A percentile compares a stretch with the other conserved stretches of the same genome.
phyloP scores from a whole-genome alignment of 1,140 invertebrate species.

The Lutraria rhynchaena region DNA sequence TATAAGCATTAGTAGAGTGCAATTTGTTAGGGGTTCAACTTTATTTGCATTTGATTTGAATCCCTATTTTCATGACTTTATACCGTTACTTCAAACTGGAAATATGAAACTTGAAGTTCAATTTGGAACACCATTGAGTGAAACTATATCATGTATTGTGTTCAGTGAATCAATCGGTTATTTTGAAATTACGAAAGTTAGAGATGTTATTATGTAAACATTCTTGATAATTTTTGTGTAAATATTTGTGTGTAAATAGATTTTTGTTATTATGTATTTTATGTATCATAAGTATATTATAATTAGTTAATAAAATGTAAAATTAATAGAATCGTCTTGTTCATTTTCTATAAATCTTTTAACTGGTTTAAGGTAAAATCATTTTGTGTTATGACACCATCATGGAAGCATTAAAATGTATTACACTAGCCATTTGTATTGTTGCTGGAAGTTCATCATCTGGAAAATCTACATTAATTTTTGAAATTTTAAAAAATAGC shows the following conservation, averaged over 20 bases:
- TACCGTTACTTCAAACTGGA: conserved; percentile 35
- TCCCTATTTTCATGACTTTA: conserved; percentile 34
- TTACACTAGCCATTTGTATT: too few relatives aligned
- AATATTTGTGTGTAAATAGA: too few relatives aligned
- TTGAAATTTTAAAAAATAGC: conserved; percentile 43
- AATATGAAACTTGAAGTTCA: conserved; percentile 38
- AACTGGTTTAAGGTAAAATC: not conserved
- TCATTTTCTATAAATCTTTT: not conserved
- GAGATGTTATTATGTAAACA: conserved; percentile 37
- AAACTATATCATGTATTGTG: conserved; percentile 27
- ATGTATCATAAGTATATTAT: too few relatives aligned
- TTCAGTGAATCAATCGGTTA: conserved; percentile 21
- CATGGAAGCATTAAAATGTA: too few relatives aligned
- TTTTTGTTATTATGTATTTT: too few relatives aligned
- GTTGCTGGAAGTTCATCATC: too few relatives aligned
- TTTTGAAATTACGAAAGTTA: conserved; percentile 19
- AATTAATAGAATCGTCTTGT: not conserved
- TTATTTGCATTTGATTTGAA: conserved; percentile 37
- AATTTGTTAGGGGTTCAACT: conserved; percentile 32
- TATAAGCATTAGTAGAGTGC: conserved; percentile 19
- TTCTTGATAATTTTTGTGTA: too few relatives aligned
- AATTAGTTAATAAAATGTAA: too few relatives aligned
- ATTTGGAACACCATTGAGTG: conserved; percentile 9
- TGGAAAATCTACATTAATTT: conserved; percentile 26
- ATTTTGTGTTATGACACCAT: conserved; percentile 8